Percentiles rank a stretch among this genome's conserved stretches.
Conservation (phyloP, 1,140 invertebrate species). For the Tenebrio molitor region DNA sequence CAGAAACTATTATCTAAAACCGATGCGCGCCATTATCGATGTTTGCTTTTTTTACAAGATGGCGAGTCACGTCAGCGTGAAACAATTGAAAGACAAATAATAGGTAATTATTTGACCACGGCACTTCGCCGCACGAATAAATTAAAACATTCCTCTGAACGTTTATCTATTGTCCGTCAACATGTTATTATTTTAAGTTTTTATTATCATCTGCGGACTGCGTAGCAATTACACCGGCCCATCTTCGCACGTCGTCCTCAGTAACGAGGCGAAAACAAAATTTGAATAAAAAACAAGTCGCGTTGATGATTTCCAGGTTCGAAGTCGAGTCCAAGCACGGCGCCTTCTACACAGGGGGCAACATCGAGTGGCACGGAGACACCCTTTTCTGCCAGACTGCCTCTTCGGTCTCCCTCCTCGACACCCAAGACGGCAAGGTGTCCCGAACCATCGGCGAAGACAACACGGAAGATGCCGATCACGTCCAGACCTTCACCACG, state of each 20-base stretch:
- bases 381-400: conserved; percentile 82
- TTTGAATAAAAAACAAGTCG: not conserved
- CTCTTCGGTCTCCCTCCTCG: conserved; percentile 77
- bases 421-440: conserved; percentile 70
- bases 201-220: no score
- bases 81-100: no score
- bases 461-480: conserved; percentile 73
- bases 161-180: conserved; percentile 4
- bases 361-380: conserved; percentile 82
- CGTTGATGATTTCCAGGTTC: conserved; percentile 74
- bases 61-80: no score
- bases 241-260: not conserved
- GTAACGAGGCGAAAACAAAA: no score
- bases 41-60: no score
- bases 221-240: no score
- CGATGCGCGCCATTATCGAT: no score
- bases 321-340: conserved; percentile 81
- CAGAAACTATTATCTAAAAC: no score
- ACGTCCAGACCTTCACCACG: conserved; percentile 82
- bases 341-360: conserved; percentile 89
- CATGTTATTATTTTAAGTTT: conserved; percentile 29
- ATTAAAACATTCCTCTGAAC: conserved; percentile 16
- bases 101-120: not conserved
- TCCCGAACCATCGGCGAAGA: conserved; percentile 68
- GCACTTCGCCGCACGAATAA: not conserved